These are phyloP conservation scores for Macrosteles quadrilineatus DNA, from an alignment of 1,140 invertebrate species.

Conservation along the genomic window DNA sequence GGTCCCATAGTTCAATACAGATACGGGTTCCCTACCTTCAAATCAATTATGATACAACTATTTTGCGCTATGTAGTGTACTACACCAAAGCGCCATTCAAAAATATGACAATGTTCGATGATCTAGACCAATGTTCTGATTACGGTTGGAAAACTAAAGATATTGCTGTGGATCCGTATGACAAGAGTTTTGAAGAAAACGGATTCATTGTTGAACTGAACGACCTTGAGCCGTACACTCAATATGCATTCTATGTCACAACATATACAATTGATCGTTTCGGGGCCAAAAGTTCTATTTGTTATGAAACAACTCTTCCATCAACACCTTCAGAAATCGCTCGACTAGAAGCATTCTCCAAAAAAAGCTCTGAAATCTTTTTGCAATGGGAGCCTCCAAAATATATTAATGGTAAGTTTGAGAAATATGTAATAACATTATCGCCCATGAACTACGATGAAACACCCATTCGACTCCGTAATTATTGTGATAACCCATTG, in stretches of 20 bases:
- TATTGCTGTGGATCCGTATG: not conserved
- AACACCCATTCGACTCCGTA: conserved; percentile 29
- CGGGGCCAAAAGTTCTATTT: conserved; percentile 73
- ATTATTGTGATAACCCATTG: conserved; percentile 39
- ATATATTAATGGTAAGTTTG: conserved; percentile 78
- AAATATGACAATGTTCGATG: conserved; percentile 74
- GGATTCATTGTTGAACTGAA: conserved; percentile 29
- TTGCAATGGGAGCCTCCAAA: conserved; percentile 76
- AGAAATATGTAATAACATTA: conserved; percentile 73
- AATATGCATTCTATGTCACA: conserved; percentile 87
- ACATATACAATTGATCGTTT: conserved; percentile 72
- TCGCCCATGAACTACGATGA: conserved; percentile 47
- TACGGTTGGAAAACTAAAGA: conserved; percentile 60
- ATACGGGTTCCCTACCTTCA: not conserved
- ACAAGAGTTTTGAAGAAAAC: not conserved
- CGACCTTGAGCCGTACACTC: conserved; percentile 74
- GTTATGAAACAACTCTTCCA: conserved; percentile 77
- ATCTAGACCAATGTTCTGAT: conserved; percentile 79
- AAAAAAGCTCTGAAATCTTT: conserved; percentile 61
- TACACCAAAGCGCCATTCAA: conserved; percentile 59
- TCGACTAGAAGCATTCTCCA: conserved; percentile 57
- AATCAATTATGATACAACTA: not conserved
- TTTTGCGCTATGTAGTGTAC: conserved; percentile 35
- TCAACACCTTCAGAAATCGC: conserved; percentile 66
- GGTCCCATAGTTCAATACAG: not conserved